A percentile compares a stretch with the other conserved stretches of the same genome.
Conservation (phyloP, 1,140 invertebrate species). For the Potamilus streckersoni region DNA sequence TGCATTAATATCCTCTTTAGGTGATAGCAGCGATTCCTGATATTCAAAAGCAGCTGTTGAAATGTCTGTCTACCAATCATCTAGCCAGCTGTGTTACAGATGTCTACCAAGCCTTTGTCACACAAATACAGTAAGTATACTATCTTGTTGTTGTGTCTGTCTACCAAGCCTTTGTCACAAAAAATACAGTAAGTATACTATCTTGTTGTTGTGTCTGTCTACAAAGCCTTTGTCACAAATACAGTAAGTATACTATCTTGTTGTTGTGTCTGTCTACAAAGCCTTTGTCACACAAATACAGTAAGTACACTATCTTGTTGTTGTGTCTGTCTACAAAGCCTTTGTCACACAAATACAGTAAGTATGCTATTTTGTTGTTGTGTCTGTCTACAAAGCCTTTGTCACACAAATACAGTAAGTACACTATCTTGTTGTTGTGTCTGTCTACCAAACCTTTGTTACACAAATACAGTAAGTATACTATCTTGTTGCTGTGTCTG, state of each 20-base stretch:
- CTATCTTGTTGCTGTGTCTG: too few species aligned
- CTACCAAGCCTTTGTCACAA: too few species aligned
- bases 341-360: too few species aligned
- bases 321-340: too few species aligned
- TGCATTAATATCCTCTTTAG: slow-evolving; percentile 10
- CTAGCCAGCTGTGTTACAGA: slow-evolving; percentile 44
- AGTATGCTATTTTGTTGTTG: too few species aligned
- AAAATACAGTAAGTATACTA: too few species aligned
- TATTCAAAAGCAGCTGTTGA: slow-evolving; percentile 43
- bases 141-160: too few species aligned
- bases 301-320: slow-evolving; percentile 19
- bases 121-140: slow-evolving; percentile 34
- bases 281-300: slow-evolving; percentile 37
- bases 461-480: slow-evolving; percentile 34
- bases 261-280: slow-evolving; percentile 37
- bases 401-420: slow-evolving; percentile 36
- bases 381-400: slow-evolving; percentile 45
- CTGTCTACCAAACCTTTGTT: slow-evolving; percentile 48
- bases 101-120: slow-evolving; percentile 49
- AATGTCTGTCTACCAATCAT: slow-evolving; percentile 50
- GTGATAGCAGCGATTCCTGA: slow-evolving; percentile 18
- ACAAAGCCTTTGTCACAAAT: slow-evolving; percentile 42
- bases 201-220: slow-evolving; percentile 20
- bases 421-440: too few species aligned
- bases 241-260: slow-evolving; percentile 22